Percentiles rank a stretch among this genome's conserved stretches.
phyloP scores from a whole-genome alignment of 2,797 vertebrate species.

The Ispidina lecontei region DNA sequence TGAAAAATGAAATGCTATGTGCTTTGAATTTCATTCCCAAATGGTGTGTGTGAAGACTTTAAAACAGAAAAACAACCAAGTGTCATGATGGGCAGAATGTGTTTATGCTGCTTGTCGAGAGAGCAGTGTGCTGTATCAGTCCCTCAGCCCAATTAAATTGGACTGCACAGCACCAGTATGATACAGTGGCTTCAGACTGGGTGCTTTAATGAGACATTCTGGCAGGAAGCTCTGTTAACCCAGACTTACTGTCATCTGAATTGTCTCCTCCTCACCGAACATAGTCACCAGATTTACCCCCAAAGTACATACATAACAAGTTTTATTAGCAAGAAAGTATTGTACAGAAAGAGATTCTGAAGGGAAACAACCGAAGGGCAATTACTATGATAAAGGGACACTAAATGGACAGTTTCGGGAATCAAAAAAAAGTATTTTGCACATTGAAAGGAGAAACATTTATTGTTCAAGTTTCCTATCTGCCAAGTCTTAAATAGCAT shows the following conservation, averaged over 20 bases:
- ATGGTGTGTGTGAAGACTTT: not conserved
- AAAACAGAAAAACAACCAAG: not conserved
- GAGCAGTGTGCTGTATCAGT: conserved; percentile 56
- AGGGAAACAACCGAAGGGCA: not conserved
- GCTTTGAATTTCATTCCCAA: conserved; percentile 58
- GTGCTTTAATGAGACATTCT: conserved; percentile 65
- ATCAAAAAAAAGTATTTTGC: not conserved
- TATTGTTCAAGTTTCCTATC: not conserved
- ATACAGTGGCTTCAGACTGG: not conserved
- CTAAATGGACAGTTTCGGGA: not conserved
- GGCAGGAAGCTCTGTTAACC: conserved; percentile 21
- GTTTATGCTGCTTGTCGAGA: conserved; percentile 64
- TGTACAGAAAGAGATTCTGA: not conserved
- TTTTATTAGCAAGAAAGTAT: not conserved
- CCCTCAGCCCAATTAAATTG: conserved; percentile 69
- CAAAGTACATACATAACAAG: not conserved
- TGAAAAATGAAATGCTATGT: not conserved
- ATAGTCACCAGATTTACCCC: not conserved
- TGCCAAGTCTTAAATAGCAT: not conserved
- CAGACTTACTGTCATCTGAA: conserved; percentile 10
- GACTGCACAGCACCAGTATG: conserved; percentile 11
- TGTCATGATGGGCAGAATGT: conserved; percentile 64
- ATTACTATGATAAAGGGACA: not conserved
- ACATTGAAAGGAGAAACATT: not conserved
- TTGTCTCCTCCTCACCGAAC: not conserved